Conservation (phyloP, 2,888 invertebrate genomes). For the Drosophila robusta region DNA sequence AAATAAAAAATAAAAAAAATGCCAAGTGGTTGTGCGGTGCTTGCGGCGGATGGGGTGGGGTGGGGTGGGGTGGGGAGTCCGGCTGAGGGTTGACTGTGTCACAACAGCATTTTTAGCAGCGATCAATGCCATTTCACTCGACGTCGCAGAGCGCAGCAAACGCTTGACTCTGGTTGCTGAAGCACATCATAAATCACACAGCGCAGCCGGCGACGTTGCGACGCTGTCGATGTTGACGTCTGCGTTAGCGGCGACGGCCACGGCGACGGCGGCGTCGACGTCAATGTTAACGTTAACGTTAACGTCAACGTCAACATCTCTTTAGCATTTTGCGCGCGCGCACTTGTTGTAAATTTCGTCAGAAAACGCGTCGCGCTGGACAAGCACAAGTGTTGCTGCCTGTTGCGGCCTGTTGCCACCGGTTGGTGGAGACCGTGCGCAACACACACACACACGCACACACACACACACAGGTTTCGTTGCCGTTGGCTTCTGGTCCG, state of each 20-base stretch:
- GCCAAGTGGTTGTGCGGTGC: slow-evolving; percentile 4
- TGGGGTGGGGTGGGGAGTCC: not conserved
- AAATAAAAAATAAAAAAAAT: slow-evolving; percentile 21
- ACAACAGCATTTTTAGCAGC: slow-evolving; percentile 68
- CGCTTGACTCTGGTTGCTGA: slow-evolving; percentile 43
- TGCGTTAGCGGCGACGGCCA: slow-evolving; percentile 22
- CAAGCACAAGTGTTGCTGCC: slow-evolving; percentile 66
- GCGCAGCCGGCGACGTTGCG: slow-evolving; percentile 3
- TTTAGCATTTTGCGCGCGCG: slow-evolving; percentile 70
- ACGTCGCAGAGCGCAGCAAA: slow-evolving; percentile 52
- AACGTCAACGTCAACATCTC: slow-evolving; percentile 56
- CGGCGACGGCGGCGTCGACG: slow-evolving; percentile 28
- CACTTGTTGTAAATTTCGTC: slow-evolving; percentile 81
- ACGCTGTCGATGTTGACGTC: slow-evolving; percentile 11
- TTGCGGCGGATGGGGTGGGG: no score
- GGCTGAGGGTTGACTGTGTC: slow-evolving; percentile 41
- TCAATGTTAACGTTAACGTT: slow-evolving; percentile 26
- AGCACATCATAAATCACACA: slow-evolving; percentile 78
- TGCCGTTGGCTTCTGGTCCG: slow-evolving; percentile 31
- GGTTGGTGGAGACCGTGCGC: slow-evolving; percentile 16
- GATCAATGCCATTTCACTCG: slow-evolving; percentile 77
- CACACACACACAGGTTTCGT: slow-evolving; percentile 9
- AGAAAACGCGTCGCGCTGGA: slow-evolving; percentile 68
- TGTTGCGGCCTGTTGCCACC: slow-evolving; percentile 34
- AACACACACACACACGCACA: slow-evolving; percentile 5